Evolutionary conservation across 2,113 vertebrate species (phyloP).

Genomic region (Saguinus midas): DNA sequence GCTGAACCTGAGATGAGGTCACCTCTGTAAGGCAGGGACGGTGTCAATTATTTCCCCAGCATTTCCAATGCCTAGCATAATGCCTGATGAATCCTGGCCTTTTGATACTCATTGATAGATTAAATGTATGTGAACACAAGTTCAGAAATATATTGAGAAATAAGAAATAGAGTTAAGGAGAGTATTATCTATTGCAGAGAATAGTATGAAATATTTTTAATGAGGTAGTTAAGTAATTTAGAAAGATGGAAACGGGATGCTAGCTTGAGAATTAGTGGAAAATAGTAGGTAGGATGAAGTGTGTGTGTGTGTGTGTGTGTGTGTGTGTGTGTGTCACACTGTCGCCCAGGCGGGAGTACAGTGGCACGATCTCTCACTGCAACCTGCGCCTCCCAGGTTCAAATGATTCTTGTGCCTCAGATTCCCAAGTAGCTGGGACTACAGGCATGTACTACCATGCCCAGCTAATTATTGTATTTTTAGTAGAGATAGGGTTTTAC

Average conservation of each 20-base stretch:
- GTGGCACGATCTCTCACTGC: too few relatives aligned
- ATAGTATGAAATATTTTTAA: background rate
- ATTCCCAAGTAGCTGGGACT: too few relatives aligned
- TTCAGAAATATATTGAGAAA: background rate
- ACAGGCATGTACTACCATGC: too few relatives aligned
- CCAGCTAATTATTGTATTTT: too few relatives aligned
- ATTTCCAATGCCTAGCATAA: background rate
- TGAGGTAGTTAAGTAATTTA: background rate
- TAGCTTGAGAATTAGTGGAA: background rate
- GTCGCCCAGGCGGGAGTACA: too few relatives aligned
- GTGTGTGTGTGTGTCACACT: too few relatives aligned
- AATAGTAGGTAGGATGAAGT: background rate
- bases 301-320: too few relatives aligned
- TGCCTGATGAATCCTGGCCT: background rate
- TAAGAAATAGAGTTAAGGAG: background rate
- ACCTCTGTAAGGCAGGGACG: accelerated
- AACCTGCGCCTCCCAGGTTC: too few relatives aligned
- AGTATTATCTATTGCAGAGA: background rate
- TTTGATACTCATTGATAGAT: background rate
- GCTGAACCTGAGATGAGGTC: background rate
- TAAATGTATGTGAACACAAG: background rate
- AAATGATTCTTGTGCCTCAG: too few relatives aligned
- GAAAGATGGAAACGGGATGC: background rate
- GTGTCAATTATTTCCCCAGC: background rate
- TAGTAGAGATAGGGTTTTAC: too few relatives aligned